Evolutionary conservation across 2,888 invertebrate genomes (phyloP).

Genomic region (Megaustenia siamemsis): DNA sequence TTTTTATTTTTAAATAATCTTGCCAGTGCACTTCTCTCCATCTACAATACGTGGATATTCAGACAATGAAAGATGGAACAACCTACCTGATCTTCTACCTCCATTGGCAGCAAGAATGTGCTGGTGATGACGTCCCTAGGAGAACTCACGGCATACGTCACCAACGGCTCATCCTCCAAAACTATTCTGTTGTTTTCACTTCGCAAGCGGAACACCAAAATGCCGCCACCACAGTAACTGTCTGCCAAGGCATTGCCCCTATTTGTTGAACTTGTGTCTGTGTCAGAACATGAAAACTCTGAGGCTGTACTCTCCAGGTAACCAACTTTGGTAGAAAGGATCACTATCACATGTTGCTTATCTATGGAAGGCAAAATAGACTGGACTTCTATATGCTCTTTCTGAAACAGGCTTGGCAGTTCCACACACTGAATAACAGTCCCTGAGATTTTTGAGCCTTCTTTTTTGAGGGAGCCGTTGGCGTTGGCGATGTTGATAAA

Average conservation of each 20-base stretch:
- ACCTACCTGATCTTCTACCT: constrained; percentile 53
- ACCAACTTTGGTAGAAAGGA: constrained; percentile 65
- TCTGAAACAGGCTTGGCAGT: constrained; percentile 68
- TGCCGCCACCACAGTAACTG: constrained; percentile 76
- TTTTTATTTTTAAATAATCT: neutral
- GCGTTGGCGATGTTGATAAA: constrained; percentile 54
- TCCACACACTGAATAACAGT: constrained; percentile 75
- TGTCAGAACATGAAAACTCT: neutral
- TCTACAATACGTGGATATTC: too few relatives aligned
- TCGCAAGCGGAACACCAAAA: constrained; percentile 84
- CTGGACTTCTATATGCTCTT: constrained; percentile 83
- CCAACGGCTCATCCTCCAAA: constrained; percentile 83
- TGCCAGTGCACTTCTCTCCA: neutral
- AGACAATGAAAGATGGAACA: neutral
- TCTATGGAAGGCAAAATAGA: constrained; percentile 87
- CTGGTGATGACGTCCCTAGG: constrained; percentile 51
- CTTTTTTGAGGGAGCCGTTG: constrained; percentile 48
- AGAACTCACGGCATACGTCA: constrained; percentile 29
- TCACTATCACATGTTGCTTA: constrained; percentile 84
- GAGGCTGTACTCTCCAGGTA: constrained; percentile 40
- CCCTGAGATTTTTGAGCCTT: constrained; percentile 60
- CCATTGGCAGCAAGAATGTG: constrained; percentile 50
- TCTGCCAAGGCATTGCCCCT: constrained; percentile 21
- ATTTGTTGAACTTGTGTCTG: constrained; percentile 13
- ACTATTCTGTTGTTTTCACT: constrained; percentile 82